Conservation (phyloP, 2,797 vertebrate species). For the Pitangus sulphuratus region DNA sequence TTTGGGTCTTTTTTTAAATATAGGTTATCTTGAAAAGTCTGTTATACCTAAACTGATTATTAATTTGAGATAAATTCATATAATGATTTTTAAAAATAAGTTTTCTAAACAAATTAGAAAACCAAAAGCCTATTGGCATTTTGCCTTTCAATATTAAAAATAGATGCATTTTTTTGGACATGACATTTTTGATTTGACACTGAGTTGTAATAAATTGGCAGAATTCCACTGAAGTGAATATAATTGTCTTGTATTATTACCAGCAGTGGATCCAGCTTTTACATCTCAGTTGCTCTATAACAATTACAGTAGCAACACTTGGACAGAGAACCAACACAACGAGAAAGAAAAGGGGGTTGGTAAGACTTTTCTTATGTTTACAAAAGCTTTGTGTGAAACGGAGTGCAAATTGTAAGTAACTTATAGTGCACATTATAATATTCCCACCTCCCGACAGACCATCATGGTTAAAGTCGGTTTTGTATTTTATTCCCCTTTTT, state of each 20-base stretch:
- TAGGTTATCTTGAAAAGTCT: background rate
- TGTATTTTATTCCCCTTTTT: background rate
- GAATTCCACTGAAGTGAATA: background rate
- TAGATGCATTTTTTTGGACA: background rate
- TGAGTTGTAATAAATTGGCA: background rate
- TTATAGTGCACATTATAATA: background rate
- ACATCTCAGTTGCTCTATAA: background rate
- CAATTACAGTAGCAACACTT: background rate
- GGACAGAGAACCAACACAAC: background rate
- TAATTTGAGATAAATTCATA: background rate
- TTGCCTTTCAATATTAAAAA: background rate
- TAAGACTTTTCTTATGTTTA: background rate
- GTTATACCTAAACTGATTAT: background rate
- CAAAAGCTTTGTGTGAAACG: background rate
- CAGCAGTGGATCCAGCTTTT: background rate
- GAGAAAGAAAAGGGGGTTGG: background rate
- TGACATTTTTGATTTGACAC: background rate
- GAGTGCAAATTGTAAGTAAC: background rate
- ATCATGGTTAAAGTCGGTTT: background rate
- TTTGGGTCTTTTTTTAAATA: background rate
- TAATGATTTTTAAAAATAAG: background rate
- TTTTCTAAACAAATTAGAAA: background rate
- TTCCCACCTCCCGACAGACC: background rate
- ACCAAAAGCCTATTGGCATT: background rate
- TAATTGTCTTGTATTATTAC: background rate